Evolutionary conservation across 92 coral and sea anemone species (phyloP).

Genomic region (Montipora capitata): DNA sequence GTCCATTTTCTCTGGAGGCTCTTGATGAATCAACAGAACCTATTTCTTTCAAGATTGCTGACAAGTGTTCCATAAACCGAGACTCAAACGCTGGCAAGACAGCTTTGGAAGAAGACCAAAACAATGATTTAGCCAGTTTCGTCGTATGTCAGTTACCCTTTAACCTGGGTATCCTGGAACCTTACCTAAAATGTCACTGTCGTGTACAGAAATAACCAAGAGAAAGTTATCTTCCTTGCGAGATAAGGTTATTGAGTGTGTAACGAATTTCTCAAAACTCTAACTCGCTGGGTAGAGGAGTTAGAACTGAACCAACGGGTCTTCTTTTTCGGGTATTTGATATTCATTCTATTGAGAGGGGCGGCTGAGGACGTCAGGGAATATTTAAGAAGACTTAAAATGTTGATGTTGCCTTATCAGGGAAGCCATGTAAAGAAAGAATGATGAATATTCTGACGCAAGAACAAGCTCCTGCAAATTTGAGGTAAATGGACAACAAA

Average conservation of each 20-base stretch:
- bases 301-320: conserved; percentile 68
- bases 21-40: conserved; percentile 21
- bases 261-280: conserved; percentile 62
- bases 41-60: conserved; percentile 41
- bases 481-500: no score
- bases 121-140: not conserved
- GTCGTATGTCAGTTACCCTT: conserved; percentile 57
- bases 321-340: conserved; percentile 78
- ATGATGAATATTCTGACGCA: conserved; percentile 87
- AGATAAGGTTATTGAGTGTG: conserved; percentile 52
- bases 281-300: conserved; percentile 88
- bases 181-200: conserved; percentile 84
- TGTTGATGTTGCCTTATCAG: conserved; percentile 90
- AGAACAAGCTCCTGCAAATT: conserved; percentile 20
- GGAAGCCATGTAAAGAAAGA: conserved; percentile 94
- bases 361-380: conserved; percentile 58
- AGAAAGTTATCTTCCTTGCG: conserved; percentile 59
- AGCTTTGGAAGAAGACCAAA: not conserved
- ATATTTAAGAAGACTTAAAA: conserved; percentile 83
- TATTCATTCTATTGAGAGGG: conserved; percentile 83
- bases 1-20: conserved; percentile 18
- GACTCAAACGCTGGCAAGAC: not conserved
- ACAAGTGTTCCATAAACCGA: conserved; percentile 2
- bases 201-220: conserved; percentile 77
- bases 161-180: conserved; percentile 71